Evolutionary conservation across 92 coral and sea anemone genomes (phyloP).

Genomic region (Paramuricea clavata): DNA sequence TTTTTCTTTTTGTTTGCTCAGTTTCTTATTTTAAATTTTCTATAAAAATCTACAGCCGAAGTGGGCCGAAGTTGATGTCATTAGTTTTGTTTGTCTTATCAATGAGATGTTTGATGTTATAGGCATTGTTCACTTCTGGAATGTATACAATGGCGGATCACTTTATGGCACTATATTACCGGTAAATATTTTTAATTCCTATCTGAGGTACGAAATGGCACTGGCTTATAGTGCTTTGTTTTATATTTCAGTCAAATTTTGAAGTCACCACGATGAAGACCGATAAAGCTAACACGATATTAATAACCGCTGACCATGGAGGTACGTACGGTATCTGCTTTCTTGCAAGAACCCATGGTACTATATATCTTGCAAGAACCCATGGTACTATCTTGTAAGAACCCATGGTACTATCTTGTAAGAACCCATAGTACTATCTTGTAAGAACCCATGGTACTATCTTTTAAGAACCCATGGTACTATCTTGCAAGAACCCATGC

Average conservation of each 20-base stretch:
- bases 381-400: too few species aligned
- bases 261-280: conserved; percentile 87
- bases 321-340: conserved; percentile 57
- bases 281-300: conserved; percentile 77
- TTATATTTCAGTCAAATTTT: conserved; percentile 51
- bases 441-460: not conserved
- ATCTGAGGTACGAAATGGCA: not conserved
- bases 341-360: not conserved
- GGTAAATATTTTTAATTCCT: conserved; percentile 64
- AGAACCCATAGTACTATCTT: not conserved
- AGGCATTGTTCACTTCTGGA: conserved; percentile 98
- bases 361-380: not conserved
- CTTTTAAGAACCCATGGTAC: not conserved
- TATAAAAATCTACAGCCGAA: too few species aligned
- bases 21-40: too few species aligned
- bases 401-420: not conserved
- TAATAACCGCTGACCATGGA: conserved; percentile 87
- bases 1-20: too few species aligned
- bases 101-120: not conserved
- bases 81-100: not conserved
- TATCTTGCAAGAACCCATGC: not conserved
- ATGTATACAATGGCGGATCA: conserved; percentile 93
- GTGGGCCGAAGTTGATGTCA: too few species aligned
- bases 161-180: conserved; percentile 79
- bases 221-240: not conserved